These are phyloP conservation scores for Quiscalus mexicanus DNA, from an alignment of 2,113 vertebrate species.

Conservation along the genomic window DNA sequence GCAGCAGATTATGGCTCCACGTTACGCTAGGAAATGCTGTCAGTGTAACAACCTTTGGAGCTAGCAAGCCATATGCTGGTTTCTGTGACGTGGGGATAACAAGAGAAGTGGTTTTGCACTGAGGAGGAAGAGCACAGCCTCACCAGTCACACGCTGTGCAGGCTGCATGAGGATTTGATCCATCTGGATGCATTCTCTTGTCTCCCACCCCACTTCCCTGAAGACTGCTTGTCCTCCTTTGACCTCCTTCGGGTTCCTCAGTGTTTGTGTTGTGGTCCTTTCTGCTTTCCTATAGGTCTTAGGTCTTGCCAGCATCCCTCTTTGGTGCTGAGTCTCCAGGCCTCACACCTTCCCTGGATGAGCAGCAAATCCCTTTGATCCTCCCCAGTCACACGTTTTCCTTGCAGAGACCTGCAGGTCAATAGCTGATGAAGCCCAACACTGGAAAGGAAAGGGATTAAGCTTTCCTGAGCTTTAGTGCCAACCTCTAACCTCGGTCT, in stretches of 20 bases:
- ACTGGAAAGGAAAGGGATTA: background rate
- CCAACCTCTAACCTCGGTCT: background rate
- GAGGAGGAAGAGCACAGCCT: background rate
- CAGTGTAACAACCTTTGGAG: conserved; percentile 37
- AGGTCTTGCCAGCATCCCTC: background rate
- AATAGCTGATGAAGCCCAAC: background rate
- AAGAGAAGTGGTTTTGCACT: background rate
- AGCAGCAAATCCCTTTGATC: background rate
- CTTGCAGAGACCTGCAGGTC: background rate
- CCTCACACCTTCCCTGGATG: background rate
- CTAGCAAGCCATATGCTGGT: conserved; percentile 53
- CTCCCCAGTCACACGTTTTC: background rate
- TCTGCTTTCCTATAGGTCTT: background rate
- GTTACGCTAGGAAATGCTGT: conserved; percentile 2
- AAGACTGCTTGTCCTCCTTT: background rate
- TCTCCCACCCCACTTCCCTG: background rate
- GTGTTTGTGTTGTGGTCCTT: background rate
- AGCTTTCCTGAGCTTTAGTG: background rate
- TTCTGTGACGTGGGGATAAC: background rate
- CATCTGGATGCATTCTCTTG: background rate
- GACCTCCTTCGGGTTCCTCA: background rate
- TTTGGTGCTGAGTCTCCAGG: background rate
- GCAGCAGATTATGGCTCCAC: conserved; percentile 24
- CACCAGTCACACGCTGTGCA: background rate
- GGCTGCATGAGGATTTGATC: background rate